A percentile compares a stretch with the other conserved stretches of the same genome.
Evolutionary conservation across 2,888 invertebrate genomes (phyloP).

Genomic region (Orthonevra nobilis): DNA sequence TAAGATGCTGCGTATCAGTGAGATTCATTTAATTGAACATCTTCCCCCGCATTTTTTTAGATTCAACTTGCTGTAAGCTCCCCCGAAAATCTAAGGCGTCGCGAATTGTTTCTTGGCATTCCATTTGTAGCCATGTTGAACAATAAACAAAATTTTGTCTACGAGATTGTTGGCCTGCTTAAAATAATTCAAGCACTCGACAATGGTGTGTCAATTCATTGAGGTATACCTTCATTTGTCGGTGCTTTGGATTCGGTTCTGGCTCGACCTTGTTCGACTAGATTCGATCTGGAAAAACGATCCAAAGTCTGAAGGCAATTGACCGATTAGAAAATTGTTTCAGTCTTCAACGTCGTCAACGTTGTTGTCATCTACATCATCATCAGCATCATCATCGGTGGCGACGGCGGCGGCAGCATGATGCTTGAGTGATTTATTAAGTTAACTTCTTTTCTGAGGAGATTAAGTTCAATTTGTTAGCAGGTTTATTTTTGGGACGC

Average conservation of each 20-base stretch:
- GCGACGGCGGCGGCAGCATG: conserved; percentile 4
- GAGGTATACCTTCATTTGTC: too few species aligned
- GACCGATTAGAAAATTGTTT: conserved; percentile 52
- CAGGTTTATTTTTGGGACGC: conserved; percentile 1
- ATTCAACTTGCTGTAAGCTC: background rate
- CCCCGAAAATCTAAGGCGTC: background rate
- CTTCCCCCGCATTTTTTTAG: too few species aligned
- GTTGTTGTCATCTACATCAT: background rate
- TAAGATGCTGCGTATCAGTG: too few species aligned
- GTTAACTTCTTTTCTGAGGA: conserved; percentile 33
- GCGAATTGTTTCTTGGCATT: conserved; percentile 16
- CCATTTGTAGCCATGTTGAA: conserved; percentile 23
- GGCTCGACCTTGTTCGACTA: conserved; percentile 20
- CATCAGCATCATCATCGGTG: too few species aligned
- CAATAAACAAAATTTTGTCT: conserved; percentile 21
- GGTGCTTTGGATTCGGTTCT: too few species aligned
- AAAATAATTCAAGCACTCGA: too few species aligned
- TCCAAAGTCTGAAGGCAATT: conserved; percentile 7
- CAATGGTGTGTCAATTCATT: conserved; percentile 12
- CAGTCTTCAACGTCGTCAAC: conserved; percentile 15
- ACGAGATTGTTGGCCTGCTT: too few species aligned
- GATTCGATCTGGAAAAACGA: conserved; percentile 8
- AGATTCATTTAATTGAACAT: conserved; percentile 6
- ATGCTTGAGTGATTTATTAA: conserved; percentile 46
- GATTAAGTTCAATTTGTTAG: conserved; percentile 46